Base-by-base conservation (phyloP, 2,888 invertebrate species). In the Acanthosepion pharaonis region DNA sequence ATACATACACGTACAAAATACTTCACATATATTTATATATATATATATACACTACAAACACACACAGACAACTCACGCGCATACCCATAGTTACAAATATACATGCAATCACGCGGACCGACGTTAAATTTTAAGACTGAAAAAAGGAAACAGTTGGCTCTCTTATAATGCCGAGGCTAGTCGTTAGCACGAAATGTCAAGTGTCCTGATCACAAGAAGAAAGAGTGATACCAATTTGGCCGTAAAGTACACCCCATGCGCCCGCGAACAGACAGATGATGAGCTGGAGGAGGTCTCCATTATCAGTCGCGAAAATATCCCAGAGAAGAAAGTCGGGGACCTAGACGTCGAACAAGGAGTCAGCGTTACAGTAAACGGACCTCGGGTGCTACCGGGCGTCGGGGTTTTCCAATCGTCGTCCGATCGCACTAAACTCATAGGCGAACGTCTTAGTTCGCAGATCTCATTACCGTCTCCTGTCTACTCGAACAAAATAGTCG, bases 241-340 rank as follows among this genome's bases (percentile, higher is more conserved):
- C 55, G 97, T 97, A 92, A 97, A 97, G 95, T 97, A 97, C 96
- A 97, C 97, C 53, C 97, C 97, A n/a, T 97, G 97, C 95, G 96
- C 97, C 93, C 96, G 96, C 55, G 97, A 97, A 49, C 95, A 96
- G 78, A 96, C 96, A n/a, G 97, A 97, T 94, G 97, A 97, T 95
- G 98, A 98, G 97, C 97, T 98, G 95, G 98, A 98, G 96, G 98
- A 98, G 97, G 98, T 98, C 96, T 98, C 98, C 95, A 98, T 98
- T 96, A 98, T 98, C 95, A 97, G 97, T 95, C 98, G 98, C 96
- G 98, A 98, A 93, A 98, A 98, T 93, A 95, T 94, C 92, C 95
- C 95, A 59, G 95, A 95, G 91, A 95, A 94, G 92, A 91, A 55
- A 53, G 48, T 94, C n/a, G 91, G 92, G 64, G 53, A 93, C 92